These are phyloP conservation scores for Botia almorhae DNA, from an alignment of 2,797 vertebrate species.

Conservation along the genomic window DNA sequence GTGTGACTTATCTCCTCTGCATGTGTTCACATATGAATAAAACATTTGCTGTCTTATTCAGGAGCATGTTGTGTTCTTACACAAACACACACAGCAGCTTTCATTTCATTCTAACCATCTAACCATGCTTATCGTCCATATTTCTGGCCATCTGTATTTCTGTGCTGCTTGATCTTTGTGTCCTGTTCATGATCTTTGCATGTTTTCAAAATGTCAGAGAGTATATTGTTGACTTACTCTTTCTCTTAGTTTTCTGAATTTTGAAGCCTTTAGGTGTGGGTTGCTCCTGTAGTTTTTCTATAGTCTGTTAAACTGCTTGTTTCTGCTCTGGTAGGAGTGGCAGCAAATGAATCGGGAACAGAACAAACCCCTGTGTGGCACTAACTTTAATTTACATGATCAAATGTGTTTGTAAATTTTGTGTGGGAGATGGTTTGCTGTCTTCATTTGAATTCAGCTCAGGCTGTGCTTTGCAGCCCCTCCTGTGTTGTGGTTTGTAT, in stretches of 20 bases:
- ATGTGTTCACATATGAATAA: conserved; percentile 72
- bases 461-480: conserved; percentile 16
- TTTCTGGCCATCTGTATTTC: conserved; percentile 8
- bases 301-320: conserved; percentile 5
- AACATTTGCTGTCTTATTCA: conserved; percentile 71
- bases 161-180: conserved; percentile 3
- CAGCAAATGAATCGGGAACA: conserved; percentile 15
- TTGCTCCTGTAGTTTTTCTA: neutral
- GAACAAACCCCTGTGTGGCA: conserved; percentile 5
- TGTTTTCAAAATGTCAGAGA: neutral
- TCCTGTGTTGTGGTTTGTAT: conserved; percentile 16
- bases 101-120: neutral
- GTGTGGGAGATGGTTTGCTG: conserved; percentile 8
- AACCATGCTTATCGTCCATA: conserved; percentile 17
- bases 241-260: too few relatives aligned
- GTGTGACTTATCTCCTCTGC: conserved; percentile 70
- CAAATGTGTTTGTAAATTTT: conserved; percentile 32
- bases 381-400: conserved; percentile 42
- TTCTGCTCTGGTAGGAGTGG: conserved; percentile 7
- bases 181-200: conserved; percentile 20
- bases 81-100: neutral
- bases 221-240: too few relatives aligned
- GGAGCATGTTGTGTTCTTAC: conserved; percentile 60
- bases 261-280: neutral
- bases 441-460: conserved; percentile 38